Conservation (phyloP, 2,797 vertebrate genomes). For the Chelon labrosus region DNA sequence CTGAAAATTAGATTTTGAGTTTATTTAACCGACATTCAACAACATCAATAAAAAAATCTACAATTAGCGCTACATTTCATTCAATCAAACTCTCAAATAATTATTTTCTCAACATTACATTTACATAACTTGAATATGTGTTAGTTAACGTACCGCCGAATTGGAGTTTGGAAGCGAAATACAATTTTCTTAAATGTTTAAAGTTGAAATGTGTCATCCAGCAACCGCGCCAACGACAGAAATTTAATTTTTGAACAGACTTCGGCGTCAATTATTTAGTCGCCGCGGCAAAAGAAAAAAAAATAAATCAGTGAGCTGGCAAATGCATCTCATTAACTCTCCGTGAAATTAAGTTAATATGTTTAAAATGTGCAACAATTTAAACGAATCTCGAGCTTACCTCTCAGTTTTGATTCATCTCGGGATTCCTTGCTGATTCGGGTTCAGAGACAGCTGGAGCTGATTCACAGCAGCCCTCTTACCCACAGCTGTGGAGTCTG, state of each 20-base stretch:
- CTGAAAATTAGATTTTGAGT: no score
- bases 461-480: background rate
- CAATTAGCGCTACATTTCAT: no score
- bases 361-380: background rate
- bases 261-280: background rate
- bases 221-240: background rate
- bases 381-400: conserved; percentile 11
- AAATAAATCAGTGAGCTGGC: no score
- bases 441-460: background rate
- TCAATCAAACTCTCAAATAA: background rate
- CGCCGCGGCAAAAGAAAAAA: no score
- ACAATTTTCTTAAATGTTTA: background rate
- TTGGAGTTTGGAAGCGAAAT: rapidly evolving
- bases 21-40: no score
- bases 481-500: conserved; percentile 27
- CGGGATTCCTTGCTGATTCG: background rate
- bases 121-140: background rate
- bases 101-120: background rate
- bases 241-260: background rate
- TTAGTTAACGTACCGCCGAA: background rate
- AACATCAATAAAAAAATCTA: no score
- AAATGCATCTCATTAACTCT: background rate
- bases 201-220: background rate
- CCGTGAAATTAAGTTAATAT: background rate
- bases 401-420: conserved; percentile 28